Conservation (phyloP, 2,888 invertebrate species). For the Ormyrus pomaceus region DNA sequence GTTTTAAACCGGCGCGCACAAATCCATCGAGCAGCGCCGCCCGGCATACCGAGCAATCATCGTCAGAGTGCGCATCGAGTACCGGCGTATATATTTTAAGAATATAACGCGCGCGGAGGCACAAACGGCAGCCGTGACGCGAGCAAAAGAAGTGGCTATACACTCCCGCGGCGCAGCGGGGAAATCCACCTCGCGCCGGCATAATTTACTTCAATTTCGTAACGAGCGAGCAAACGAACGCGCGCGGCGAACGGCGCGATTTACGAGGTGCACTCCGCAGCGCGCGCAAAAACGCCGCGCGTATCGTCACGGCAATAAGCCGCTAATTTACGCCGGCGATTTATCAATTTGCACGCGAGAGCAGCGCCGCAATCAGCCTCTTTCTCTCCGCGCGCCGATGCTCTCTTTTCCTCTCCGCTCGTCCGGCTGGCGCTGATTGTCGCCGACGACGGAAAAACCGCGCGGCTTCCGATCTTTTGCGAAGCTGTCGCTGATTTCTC, state of each 20-base stretch:
- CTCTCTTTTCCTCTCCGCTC: background rate
- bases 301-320: slow-evolving; percentile 61
- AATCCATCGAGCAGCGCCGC: too few relatives aligned
- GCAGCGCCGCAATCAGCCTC: background rate
- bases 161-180: background rate
- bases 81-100: too few relatives aligned
- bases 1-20: too few relatives aligned
- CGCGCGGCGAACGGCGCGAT: slow-evolving; percentile 12
- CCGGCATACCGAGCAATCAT: too few relatives aligned
- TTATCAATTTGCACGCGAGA: slow-evolving; percentile 62
- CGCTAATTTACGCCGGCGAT: slow-evolving; percentile 63
- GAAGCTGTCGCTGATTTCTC: slow-evolving; percentile 19
- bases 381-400: background rate
- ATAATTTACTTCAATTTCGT: slow-evolving; percentile 51
- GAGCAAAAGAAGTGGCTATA: background rate
- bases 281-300: slow-evolving; percentile 55
- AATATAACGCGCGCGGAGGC: too few relatives aligned
- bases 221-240: slow-evolving; percentile 44
- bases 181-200: too few relatives aligned
- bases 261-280: slow-evolving; percentile 27
- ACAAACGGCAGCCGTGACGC: too few relatives aligned
- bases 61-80: too few relatives aligned
- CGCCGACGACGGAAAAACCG: slow-evolving; percentile 27
- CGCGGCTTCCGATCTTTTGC: slow-evolving; percentile 3
- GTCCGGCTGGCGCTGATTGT: slow-evolving; percentile 20